These are phyloP conservation scores for Dryobates pubescens DNA, from an alignment of 2,797 vertebrate genomes.

Conservation along the genomic window DNA sequence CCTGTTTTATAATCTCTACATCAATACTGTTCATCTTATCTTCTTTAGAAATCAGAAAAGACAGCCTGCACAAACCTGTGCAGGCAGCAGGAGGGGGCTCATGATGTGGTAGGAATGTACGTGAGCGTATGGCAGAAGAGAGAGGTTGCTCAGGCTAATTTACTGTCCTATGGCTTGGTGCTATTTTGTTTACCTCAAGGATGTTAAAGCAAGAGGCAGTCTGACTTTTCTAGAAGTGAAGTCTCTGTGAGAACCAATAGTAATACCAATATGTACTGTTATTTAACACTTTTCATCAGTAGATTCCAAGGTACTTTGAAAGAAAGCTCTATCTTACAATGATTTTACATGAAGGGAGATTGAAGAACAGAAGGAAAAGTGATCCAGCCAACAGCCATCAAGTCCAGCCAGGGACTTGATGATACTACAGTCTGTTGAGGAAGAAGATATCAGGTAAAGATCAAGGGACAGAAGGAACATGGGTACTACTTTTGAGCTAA, in stretches of 20 bases:
- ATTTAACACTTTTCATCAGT: neutral
- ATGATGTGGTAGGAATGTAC: neutral
- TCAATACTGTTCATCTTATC: conserved; percentile 57
- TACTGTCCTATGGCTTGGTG: neutral
- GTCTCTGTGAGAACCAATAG: neutral
- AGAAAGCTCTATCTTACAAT: neutral
- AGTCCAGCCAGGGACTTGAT: neutral
- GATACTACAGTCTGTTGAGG: neutral
- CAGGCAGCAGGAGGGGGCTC: conserved; percentile 33
- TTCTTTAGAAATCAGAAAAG: conserved; percentile 46
- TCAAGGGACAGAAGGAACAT: neutral
- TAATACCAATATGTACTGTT: neutral
- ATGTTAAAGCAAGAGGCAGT: neutral
- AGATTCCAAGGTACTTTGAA: neutral
- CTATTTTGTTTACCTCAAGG: neutral
- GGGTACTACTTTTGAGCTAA: neutral
- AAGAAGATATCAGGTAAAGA: neutral
- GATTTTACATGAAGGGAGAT: neutral
- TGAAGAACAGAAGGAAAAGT: neutral
- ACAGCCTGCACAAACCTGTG: neutral
- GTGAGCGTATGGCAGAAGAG: neutral
- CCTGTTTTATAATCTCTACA: conserved; percentile 76
- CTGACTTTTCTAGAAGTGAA: neutral
- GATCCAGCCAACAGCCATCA: neutral
- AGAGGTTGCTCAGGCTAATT: conserved; percentile 4